Conservation (phyloP, 1,140 invertebrate species). For the Helicoverpa zea region DNA sequence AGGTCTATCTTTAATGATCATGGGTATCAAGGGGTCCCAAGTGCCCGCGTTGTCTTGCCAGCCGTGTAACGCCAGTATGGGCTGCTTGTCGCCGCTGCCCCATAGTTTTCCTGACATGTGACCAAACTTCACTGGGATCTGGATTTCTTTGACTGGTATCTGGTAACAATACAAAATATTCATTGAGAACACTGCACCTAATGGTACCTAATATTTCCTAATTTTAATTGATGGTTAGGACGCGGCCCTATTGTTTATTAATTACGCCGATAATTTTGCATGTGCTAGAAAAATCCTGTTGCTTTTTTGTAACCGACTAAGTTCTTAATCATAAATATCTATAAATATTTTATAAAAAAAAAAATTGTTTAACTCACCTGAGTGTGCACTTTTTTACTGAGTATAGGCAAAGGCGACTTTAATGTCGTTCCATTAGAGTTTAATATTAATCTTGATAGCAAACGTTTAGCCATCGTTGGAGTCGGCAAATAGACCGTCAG, state of each 20-base stretch:
- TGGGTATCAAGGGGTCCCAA: slow-evolving; percentile 21
- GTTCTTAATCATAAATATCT: no score
- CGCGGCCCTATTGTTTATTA: no score
- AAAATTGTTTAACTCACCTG: slow-evolving; percentile 33
- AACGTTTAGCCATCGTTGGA: slow-evolving; percentile 57
- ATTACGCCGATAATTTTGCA: no score
- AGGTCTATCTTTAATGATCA: slow-evolving; percentile 28
- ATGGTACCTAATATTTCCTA: no score
- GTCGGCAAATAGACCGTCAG: background rate
- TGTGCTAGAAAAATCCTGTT: no score
- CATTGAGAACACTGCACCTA: background rate
- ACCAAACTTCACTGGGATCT: slow-evolving; percentile 90
- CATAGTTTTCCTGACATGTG: slow-evolving; percentile 91
- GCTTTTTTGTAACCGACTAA: no score
- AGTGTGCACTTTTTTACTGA: slow-evolving; percentile 57
- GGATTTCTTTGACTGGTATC: slow-evolving; percentile 88
- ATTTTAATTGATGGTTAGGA: no score
- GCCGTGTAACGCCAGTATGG: slow-evolving; percentile 91
- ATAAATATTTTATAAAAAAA: background rate
- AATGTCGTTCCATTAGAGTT: slow-evolving; percentile 52
- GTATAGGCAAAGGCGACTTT: slow-evolving; percentile 48
- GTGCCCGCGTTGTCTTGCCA: slow-evolving; percentile 86
- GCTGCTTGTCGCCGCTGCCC: slow-evolving; percentile 88
- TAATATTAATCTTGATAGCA: slow-evolving; percentile 57
- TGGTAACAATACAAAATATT: slow-evolving; percentile 52